phyloP scores from a whole-genome alignment of 35 echinoderm and acorn worm species.

The Eucidaris tribuloides region DNA sequence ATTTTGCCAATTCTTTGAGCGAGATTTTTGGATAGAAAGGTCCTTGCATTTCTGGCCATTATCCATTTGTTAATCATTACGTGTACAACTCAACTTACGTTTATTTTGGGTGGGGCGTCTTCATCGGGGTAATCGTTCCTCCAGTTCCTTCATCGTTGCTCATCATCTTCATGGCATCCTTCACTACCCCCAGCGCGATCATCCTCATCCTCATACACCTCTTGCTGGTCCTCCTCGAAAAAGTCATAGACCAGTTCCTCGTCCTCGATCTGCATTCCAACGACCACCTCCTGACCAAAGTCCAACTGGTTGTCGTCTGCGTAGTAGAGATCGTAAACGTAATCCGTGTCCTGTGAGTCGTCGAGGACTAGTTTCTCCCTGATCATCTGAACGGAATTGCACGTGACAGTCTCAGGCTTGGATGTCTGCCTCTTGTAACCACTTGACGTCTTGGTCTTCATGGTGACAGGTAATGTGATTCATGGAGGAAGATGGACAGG shows the following conservation, averaged over 20 bases:
- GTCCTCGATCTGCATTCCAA: constrained; percentile 6
- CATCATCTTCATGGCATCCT: too few species aligned
- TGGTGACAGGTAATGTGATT: too few species aligned
- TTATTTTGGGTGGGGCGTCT: constrained; percentile 74
- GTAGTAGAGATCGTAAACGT: constrained; percentile 96
- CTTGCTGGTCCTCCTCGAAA: constrained; percentile 19
- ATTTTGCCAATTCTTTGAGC: too few species aligned
- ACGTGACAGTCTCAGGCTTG: constrained; percentile 67
- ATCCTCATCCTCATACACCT: constrained; percentile 69
- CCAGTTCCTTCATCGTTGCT: constrained; percentile 94
- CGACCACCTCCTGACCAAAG: constrained; percentile 21
- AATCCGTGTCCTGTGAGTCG: constrained; percentile 62
- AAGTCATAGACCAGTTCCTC: constrained; percentile 73
- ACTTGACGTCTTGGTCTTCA: background rate
- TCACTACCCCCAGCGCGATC: too few species aligned
- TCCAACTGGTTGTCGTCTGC: constrained; percentile 66
- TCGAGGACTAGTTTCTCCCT: constrained; percentile 84
- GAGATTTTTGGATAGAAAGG: too few species aligned
- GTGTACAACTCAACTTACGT: too few species aligned
- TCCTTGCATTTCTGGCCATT: too few species aligned
- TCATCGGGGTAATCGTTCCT: constrained; percentile 97
- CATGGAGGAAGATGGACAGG: too few species aligned
- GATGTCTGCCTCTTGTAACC: constrained; percentile 2
- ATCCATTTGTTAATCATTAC: too few species aligned
- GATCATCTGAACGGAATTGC: constrained; percentile 84